Percentiles rank a stretch among this genome's conserved stretches.
These are phyloP conservation scores for Gorsachius goisagi DNA, from an alignment of 2,113 vertebrate species.

Conservation along the genomic window DNA sequence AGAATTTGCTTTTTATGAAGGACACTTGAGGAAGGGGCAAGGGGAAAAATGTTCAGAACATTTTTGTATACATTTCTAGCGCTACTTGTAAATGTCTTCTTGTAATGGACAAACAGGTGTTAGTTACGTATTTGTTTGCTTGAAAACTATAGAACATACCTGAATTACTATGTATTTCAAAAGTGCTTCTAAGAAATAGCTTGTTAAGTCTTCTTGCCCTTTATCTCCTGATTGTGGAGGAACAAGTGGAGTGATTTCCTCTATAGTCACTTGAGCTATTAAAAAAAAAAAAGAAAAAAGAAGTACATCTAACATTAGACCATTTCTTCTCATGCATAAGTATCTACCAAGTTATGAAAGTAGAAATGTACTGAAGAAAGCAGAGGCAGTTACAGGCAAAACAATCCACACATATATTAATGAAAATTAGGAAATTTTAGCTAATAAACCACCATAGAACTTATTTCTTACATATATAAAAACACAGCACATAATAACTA, in stretches of 20 bases:
- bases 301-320: no score
- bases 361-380: neutral
- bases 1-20: neutral
- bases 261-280: conserved; percentile 93
- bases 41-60: neutral
- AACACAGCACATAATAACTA: neutral
- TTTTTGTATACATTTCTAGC: neutral
- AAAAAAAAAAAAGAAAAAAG: neutral
- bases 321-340: no score
- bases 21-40: neutral
- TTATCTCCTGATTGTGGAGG: conserved; percentile 97
- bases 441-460: neutral
- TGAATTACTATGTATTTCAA: conserved; percentile 99
- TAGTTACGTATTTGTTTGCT: neutral
- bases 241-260: conserved; percentile 97
- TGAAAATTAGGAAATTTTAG: neutral
- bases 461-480: neutral
- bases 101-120: neutral
- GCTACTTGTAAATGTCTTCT: neutral
- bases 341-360: neutral
- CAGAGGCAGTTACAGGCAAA: neutral
- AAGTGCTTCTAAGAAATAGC: conserved; percentile 96
- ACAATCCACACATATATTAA: neutral
- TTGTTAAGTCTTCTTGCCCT: conserved; percentile 97
- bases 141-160: conserved; percentile 77